Percentiles rank a stretch among this genome's conserved stretches.
Evolutionary conservation across 1,140 invertebrate species (phyloP).

Genomic region (Rhopalosiphum padi): DNA sequence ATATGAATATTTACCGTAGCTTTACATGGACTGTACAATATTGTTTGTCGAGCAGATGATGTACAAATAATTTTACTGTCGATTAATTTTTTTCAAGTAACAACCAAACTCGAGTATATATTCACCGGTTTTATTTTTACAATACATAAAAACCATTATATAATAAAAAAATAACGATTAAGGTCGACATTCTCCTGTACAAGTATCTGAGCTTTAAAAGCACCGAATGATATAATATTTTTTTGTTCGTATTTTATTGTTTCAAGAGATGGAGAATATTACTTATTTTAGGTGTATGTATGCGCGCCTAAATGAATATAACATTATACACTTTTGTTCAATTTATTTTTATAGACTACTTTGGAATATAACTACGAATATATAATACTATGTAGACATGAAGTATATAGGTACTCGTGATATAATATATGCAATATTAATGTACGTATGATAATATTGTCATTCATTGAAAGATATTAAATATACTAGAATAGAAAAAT

Average conservation of each 20-base stretch:
- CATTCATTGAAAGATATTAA: neutral
- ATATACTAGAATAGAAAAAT: neutral
- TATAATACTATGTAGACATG: neutral
- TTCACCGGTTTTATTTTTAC: conserved; percentile 10
- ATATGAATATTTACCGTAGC: neutral
- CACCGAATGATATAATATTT: neutral
- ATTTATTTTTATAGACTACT: conserved; percentile 27
- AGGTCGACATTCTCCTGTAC: neutral
- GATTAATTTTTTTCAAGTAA: neutral
- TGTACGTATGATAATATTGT: neutral
- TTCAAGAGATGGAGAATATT: neutral
- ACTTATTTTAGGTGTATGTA: neutral
- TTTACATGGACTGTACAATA: neutral
- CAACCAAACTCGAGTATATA: neutral
- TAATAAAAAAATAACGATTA: conserved; percentile 15
- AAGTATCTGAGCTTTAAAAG: neutral
- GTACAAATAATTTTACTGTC: neutral
- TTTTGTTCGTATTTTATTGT: neutral
- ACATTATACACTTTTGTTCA: neutral
- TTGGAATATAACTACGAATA: neutral
- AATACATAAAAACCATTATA: neutral
- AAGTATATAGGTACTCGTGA: neutral
- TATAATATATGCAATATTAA: neutral
- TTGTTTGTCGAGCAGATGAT: neutral
- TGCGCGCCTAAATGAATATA: neutral